Evolutionary conservation across 2,797 vertebrate genomes (phyloP), one percentile per base, ranked within the genome.

Genomic region (Ciconia nigra): DNA sequence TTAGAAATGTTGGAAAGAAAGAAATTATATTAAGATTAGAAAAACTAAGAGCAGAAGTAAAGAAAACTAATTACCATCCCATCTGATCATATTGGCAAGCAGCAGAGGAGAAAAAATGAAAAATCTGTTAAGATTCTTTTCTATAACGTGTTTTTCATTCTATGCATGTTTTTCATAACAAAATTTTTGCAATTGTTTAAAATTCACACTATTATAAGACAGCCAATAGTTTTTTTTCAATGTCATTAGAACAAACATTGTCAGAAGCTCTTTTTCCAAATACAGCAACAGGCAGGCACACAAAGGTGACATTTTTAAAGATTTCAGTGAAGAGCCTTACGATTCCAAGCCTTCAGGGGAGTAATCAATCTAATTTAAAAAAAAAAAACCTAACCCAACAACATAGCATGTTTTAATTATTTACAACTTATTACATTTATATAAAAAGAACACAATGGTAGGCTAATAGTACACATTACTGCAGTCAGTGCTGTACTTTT

Each of bases 21-120:
- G 7, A 28, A 65, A n/a, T 65, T 14, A 42, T 9, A 66, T 16
- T 78, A 89, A 92, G 28, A 65, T 78, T 51, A 96, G 31, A 63
- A 81, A 93, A 97, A 96, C 41, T 63, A 87, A 94, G 74, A 93
- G 20, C 37, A 67, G 44, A 96, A 97, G 90, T 44, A 93, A 82
- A 82, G n/a, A 90, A 95, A 97, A 88, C 91, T 96, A 78, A 98
- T 99, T 99, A 99, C 99, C 99, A 99, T 99, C 99, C 99, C 93
- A 99, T 99, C 99, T 99, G 99, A 96, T 98, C 85, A 91, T 94
- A 98, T 96, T 94, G 98, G 98, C 98, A 98, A 96, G 98, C 97
- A 98, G 96, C 59, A 96, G 28, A 95, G 95, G 80, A 67, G 70
- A 90, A 91, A 94, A 97, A 97, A 97, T 96, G 66, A 93, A 83